These are phyloP conservation scores for Vanessa atalanta DNA, from an alignment of 1,140 invertebrate species.

Conservation along the genomic window DNA sequence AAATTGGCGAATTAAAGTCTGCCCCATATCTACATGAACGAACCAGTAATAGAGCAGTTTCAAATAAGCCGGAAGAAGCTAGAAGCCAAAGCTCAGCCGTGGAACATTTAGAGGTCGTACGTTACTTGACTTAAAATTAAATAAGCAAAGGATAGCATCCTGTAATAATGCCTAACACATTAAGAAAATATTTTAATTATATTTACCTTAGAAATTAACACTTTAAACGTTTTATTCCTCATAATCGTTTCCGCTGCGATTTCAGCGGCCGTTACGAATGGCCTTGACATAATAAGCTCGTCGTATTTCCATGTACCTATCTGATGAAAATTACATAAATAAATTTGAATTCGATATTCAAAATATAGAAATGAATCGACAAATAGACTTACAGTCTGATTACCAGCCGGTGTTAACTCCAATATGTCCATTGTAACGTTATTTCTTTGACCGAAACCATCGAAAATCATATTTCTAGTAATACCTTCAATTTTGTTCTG, in stretches of 20 bases:
- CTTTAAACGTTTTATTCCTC: constrained; percentile 83
- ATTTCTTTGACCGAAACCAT: constrained; percentile 89
- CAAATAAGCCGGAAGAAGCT: too few species aligned
- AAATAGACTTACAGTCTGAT: constrained; percentile 76
- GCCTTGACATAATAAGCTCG: constrained; percentile 51
- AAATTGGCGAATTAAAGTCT: too few species aligned
- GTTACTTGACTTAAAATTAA: too few species aligned
- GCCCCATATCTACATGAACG: too few species aligned
- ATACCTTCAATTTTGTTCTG: constrained; percentile 84
- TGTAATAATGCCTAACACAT: too few species aligned
- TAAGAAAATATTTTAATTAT: too few species aligned
- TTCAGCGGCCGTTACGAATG: constrained; percentile 51
- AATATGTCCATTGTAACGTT: constrained; percentile 90
- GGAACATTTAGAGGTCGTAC: too few species aligned
- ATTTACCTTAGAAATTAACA: constrained; percentile 90
- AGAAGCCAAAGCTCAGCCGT: too few species aligned
- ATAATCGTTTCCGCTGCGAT: constrained; percentile 62
- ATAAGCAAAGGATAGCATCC: too few species aligned
- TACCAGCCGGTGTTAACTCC: constrained; percentile 85
- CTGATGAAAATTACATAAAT: constrained; percentile 39
- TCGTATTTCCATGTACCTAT: constrained; percentile 61
- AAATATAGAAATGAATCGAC: too few species aligned
- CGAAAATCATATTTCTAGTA: constrained; percentile 91
- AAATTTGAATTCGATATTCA: too few species aligned
- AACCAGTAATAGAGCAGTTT: too few species aligned